Evolutionary conservation across 2,888 invertebrate genomes (phyloP).

Genomic region (Isotomurus palustris): DNA sequence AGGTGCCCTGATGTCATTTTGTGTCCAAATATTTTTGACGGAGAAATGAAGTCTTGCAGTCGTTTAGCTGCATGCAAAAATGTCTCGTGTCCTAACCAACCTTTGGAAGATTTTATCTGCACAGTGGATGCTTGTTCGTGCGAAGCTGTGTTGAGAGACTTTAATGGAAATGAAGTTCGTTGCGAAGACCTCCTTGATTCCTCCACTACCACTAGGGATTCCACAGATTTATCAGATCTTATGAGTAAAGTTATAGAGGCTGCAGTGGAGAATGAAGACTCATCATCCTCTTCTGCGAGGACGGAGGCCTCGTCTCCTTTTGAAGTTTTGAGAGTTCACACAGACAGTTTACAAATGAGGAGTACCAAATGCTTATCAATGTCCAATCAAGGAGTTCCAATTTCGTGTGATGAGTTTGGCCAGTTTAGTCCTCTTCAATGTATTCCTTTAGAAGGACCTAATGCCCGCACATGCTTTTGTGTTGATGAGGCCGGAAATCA

Average conservation of each 20-base stretch:
- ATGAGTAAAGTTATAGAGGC: not conserved
- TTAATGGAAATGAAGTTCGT: conserved; percentile 26
- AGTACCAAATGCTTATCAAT: no score
- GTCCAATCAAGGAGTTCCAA: no score
- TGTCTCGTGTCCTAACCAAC: conserved; percentile 46
- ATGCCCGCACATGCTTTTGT: conserved; percentile 66
- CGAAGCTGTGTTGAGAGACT: conserved; percentile 28
- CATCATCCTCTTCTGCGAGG: not conserved
- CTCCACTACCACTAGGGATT: no score
- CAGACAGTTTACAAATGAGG: no score
- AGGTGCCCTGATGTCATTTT: conserved; percentile 47
- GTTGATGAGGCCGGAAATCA: conserved; percentile 78
- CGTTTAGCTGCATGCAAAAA: conserved; percentile 47
- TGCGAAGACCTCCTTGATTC: conserved; percentile 6
- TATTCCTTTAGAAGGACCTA: conserved; percentile 14
- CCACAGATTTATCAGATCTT: no score
- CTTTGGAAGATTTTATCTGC: conserved; percentile 47
- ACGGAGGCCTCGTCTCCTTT: no score
- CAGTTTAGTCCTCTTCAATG: conserved; percentile 13
- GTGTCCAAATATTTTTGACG: conserved; percentile 47
- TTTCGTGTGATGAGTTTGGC: not conserved
- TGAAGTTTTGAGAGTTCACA: no score
- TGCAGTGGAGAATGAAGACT: not conserved
- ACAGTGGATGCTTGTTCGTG: conserved; percentile 49
- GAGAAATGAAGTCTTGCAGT: conserved; percentile 47